A percentile compares a stretch with the other conserved stretches of the same genome.
These are phyloP conservation scores for Tenrec ecaudatus DNA, from an alignment of 2,113 vertebrate genomes.

Conservation along the genomic window DNA sequence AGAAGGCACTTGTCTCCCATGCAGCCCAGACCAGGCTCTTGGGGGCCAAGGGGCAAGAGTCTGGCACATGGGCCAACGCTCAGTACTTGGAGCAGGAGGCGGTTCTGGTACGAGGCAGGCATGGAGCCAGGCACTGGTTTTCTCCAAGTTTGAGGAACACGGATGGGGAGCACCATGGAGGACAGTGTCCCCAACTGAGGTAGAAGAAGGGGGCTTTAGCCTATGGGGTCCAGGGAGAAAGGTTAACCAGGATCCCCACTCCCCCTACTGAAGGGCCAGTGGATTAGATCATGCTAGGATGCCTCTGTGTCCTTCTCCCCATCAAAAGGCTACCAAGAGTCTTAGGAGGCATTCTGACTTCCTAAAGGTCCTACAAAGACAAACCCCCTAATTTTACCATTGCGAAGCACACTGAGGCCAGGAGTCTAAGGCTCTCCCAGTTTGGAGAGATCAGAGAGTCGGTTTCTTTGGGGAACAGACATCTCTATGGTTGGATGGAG, in stretches of 20 bases:
- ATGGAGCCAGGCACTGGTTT: background rate
- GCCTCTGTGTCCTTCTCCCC: slow-evolving; percentile 15
- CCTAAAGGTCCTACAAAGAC: slow-evolving; percentile 22
- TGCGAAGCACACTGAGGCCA: slow-evolving; percentile 40
- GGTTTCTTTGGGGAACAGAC: background rate
- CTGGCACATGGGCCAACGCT: background rate
- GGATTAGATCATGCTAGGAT: background rate
- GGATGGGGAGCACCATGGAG: slow-evolving; percentile 34
- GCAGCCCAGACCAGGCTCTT: slow-evolving; percentile 20
- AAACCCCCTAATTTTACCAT: background rate
- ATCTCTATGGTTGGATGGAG: slow-evolving; percentile 39
- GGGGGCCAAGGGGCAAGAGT: slow-evolving; percentile 41
- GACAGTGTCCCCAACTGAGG: slow-evolving; percentile 59
- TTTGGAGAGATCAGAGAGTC: slow-evolving; percentile 39
- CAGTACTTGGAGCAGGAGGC: slow-evolving; percentile 17
- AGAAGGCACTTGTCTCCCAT: slow-evolving; percentile 70
- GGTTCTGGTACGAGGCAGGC: background rate
- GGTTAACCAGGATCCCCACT: background rate
- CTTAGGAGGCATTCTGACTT: slow-evolving; percentile 48
- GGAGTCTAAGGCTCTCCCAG: background rate
- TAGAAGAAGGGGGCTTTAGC: slow-evolving; percentile 64
- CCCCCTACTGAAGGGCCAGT: background rate
- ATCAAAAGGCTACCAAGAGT: slow-evolving; percentile 27
- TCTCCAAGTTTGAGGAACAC: background rate
- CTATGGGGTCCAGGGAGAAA: background rate